Conservation (phyloP, 2,113 vertebrate genomes). For the Nibea coibor region DNA sequence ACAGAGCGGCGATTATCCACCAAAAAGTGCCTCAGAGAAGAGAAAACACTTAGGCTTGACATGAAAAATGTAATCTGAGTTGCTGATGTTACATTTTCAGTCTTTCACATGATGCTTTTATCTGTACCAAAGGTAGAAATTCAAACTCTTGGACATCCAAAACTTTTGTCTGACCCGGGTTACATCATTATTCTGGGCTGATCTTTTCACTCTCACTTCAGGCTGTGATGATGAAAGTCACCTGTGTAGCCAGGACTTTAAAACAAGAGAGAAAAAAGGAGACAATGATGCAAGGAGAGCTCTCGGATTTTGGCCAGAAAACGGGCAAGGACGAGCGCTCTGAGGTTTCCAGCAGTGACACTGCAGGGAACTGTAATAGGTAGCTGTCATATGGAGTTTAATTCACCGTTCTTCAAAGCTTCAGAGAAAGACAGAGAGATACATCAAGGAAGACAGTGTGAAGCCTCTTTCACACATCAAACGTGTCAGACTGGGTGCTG, state of each 20-base stretch:
- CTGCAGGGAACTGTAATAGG: conserved; percentile 36
- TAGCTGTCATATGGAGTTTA: conserved; percentile 29
- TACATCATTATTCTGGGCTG: conserved; percentile 25
- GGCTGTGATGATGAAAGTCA: conserved; percentile 24
- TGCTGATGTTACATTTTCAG: background rate
- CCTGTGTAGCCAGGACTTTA: background rate
- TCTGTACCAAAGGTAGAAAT: background rate
- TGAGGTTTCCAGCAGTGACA: conserved; percentile 8
- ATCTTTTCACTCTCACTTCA: background rate
- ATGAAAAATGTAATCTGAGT: conserved; percentile 1
- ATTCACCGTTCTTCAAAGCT: conserved; percentile 19
- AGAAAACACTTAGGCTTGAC: background rate
- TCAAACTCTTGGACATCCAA: background rate
- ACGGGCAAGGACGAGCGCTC: background rate
- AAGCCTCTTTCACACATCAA: conserved; percentile 31
- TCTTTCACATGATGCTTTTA: background rate
- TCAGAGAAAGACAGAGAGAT: conserved; percentile 10
- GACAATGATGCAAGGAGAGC: conserved; percentile 29
- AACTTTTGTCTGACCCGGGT: background rate
- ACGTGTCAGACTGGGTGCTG: background rate
- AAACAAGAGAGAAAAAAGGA: conserved; percentile 6
- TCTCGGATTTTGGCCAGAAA: background rate
- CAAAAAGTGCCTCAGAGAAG: background rate
- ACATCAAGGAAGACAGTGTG: conserved; percentile 21
- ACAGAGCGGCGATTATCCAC: conserved; percentile 28